These are phyloP conservation scores for Apteryx owenii DNA, from an alignment of 2,113 vertebrate species.

Conservation along the genomic window DNA sequence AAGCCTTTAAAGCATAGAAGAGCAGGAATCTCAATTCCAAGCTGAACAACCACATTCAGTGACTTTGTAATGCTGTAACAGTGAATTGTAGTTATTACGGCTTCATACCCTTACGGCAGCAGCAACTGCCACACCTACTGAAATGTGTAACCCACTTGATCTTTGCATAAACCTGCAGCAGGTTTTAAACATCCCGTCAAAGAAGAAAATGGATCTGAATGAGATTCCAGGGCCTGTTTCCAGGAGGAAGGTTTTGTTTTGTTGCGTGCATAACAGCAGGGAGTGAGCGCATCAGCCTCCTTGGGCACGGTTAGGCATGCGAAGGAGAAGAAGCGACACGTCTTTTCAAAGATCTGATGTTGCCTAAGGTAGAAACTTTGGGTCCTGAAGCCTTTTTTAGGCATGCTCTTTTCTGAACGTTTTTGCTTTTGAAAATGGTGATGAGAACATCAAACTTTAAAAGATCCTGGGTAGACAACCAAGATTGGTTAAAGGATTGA, in stretches of 20 bases:
- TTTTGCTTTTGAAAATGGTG: neutral
- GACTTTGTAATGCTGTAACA: neutral
- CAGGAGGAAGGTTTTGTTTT: conserved; percentile 53
- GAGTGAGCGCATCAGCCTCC: neutral
- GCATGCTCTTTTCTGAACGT: neutral
- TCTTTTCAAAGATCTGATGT: neutral
- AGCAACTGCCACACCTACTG: conserved; percentile 36
- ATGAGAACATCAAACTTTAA: conserved; percentile 3
- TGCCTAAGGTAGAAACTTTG: neutral
- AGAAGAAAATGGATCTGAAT: conserved; percentile 24
- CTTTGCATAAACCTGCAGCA: conserved; percentile 6
- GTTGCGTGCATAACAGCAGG: conserved; percentile 2
- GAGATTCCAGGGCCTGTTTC: conserved; percentile 53
- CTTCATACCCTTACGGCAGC: neutral
- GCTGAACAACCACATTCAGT: accelerated
- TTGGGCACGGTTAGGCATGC: conserved; percentile 8
- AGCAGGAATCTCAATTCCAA: neutral
- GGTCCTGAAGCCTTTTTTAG: conserved; percentile 1
- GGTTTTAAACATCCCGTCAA: conserved; percentile 48
- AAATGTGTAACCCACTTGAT: neutral
- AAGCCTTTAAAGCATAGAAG: neutral
- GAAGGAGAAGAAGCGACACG: neutral
- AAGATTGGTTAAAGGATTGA: neutral
- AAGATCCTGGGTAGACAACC: neutral
- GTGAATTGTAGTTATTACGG: neutral